phyloP scores from a whole-genome alignment of 2,113 vertebrate species.

The Australoheros scitulus region DNA sequence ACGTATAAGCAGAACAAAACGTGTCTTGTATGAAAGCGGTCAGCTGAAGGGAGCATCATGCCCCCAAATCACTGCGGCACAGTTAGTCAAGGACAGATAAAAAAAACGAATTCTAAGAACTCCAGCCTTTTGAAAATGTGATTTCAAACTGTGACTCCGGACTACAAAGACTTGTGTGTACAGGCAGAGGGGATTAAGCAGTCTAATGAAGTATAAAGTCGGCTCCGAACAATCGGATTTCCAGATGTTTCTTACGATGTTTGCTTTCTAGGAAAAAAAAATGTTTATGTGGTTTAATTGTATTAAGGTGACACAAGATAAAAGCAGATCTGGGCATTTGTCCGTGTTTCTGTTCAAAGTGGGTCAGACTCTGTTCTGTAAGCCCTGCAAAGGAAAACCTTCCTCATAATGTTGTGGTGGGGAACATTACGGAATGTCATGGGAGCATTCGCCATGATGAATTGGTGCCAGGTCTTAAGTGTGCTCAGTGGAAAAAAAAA shows the following conservation, averaged over 20 bases:
- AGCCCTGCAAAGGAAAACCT: not conserved
- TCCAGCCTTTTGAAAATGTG: slow-evolving; percentile 20
- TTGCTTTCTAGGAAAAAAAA: not conserved
- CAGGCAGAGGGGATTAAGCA: not conserved
- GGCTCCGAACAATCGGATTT: not conserved
- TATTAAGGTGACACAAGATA: not conserved
- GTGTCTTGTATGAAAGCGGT: slow-evolving; percentile 45
- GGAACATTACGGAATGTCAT: not conserved
- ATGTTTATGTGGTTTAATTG: not conserved
- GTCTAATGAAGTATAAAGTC: not conserved
- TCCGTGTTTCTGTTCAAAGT: not conserved
- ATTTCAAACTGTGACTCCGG: slow-evolving; percentile 12
- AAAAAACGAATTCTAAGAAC: slow-evolving; percentile 23
- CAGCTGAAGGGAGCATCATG: slow-evolving; percentile 56
- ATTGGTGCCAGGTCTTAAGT: not conserved
- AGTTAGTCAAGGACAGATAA: slow-evolving; percentile 36
- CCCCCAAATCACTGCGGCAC: not conserved
- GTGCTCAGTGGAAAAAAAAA: not conserved
- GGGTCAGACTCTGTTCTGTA: rapidly evolving
- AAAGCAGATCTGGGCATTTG: not conserved
- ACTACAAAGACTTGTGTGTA: slow-evolving; percentile 36
- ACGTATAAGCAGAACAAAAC: slow-evolving; percentile 53
- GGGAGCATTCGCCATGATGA: not conserved
- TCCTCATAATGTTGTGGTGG: not conserved
- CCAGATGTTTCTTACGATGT: not conserved